Evolutionary conservation across 2,113 vertebrate species (phyloP).

Genomic region (Talpa occidentalis): DNA sequence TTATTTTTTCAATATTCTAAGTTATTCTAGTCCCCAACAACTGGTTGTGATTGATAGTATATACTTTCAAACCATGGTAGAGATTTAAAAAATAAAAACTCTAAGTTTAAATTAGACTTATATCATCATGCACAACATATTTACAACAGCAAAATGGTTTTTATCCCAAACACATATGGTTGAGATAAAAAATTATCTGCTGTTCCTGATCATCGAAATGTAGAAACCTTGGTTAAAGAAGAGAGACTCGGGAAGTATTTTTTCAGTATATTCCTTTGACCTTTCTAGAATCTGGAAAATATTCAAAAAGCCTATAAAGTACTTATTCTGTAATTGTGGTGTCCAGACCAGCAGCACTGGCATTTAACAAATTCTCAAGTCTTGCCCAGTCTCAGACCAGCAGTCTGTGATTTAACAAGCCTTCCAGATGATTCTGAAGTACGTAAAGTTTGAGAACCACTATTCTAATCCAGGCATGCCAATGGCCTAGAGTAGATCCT

Average conservation of each 20-base stretch:
- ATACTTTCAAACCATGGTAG: not conserved
- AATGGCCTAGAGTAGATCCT: not conserved
- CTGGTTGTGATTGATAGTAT: not conserved
- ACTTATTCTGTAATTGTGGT: not conserved
- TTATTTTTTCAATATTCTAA: not conserved
- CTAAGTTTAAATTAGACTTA: not conserved
- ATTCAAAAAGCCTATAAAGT: not conserved
- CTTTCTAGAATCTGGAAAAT: not conserved
- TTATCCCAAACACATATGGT: not conserved
- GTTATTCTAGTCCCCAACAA: not conserved
- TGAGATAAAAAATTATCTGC: slow-evolving; percentile 8
- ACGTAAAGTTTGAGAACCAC: not conserved
- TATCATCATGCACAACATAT: not conserved
- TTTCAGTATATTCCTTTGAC: not conserved
- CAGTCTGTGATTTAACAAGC: not conserved
- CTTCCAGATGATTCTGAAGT: not conserved
- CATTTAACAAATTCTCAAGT: not conserved
- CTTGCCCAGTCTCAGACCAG: not conserved
- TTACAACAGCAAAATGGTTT: slow-evolving; percentile 46
- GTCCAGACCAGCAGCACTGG: not conserved
- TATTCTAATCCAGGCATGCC: not conserved
- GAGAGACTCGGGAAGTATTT: not conserved
- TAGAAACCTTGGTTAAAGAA: not conserved
- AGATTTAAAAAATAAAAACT: slow-evolving; percentile 33
- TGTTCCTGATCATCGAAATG: not conserved